These are phyloP conservation scores for Todiramphus saurophagus DNA, from an alignment of 2,113 vertebrate genomes.

Conservation along the genomic window DNA sequence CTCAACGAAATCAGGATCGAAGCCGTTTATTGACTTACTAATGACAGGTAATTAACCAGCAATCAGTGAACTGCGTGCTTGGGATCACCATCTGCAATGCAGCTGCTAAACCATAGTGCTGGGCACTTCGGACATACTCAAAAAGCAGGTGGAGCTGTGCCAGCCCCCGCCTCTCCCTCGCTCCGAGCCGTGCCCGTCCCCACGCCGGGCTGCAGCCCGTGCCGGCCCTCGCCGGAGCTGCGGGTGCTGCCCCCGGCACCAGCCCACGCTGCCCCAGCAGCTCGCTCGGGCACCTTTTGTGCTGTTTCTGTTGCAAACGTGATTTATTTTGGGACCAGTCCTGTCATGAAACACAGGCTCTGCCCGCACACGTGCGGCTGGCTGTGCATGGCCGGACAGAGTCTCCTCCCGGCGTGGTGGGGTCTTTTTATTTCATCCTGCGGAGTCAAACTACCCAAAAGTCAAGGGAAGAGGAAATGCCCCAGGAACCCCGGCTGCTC, in stretches of 20 bases:
- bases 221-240: not conserved
- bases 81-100: not conserved
- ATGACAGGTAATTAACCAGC: slow-evolving; percentile 20
- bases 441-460: not conserved
- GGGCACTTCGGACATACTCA: not conserved
- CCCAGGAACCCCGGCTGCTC: not conserved
- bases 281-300: not conserved
- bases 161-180: not conserved
- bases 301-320: fast-evolving
- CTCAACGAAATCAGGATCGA: not conserved
- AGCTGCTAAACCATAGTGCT: not conserved
- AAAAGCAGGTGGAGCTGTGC: too few species aligned
- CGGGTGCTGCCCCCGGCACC: not conserved
- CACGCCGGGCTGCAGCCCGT: fast-evolving
- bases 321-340: not conserved
- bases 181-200: not conserved
- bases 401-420: fast-evolving
- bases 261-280: not conserved
- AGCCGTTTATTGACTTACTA: slow-evolving; percentile 9
- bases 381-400: fast-evolving
- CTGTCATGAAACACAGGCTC: not conserved
- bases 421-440: not conserved
- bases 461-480: not conserved
- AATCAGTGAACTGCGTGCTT: not conserved
- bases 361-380: not conserved